Evolutionary conservation across 2,797 vertebrate genomes (phyloP).

Genomic region (Eospalax fontanierii): DNA sequence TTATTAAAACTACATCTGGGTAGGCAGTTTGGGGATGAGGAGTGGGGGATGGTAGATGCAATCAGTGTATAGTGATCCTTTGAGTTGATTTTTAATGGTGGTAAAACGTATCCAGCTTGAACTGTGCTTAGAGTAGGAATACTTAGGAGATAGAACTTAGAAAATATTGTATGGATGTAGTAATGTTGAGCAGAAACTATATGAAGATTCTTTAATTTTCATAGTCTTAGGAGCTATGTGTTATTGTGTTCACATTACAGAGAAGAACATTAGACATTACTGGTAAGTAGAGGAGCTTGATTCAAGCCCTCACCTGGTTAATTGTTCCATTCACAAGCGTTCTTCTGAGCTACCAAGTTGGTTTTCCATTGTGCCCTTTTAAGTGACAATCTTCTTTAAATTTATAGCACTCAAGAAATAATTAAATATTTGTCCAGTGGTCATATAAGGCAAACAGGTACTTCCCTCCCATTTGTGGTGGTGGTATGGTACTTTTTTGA

Average conservation of each 20-base stretch:
- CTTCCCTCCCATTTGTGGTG: constrained; percentile 43
- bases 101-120: neutral
- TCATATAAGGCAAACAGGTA: neutral
- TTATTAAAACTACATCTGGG: neutral
- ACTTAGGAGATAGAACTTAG: neutral
- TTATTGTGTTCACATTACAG: neutral
- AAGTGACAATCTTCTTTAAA: neutral
- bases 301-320: neutral
- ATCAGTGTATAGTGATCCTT: neutral
- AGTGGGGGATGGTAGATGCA: neutral
- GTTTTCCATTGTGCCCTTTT: neutral
- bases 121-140: neutral
- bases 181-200: neutral
- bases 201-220: constrained; percentile 51
- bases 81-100: neutral
- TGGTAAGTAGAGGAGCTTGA: neutral
- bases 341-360: neutral
- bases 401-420: neutral
- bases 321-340: neutral
- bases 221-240: neutral
- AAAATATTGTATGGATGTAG: neutral
- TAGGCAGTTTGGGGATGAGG: neutral
- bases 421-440: neutral
- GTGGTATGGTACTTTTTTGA: constrained; percentile 14
- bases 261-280: constrained; percentile 37